Base-by-base conservation (phyloP, 2,888 invertebrate genomes). In the Ormyrus labotus region DNA sequence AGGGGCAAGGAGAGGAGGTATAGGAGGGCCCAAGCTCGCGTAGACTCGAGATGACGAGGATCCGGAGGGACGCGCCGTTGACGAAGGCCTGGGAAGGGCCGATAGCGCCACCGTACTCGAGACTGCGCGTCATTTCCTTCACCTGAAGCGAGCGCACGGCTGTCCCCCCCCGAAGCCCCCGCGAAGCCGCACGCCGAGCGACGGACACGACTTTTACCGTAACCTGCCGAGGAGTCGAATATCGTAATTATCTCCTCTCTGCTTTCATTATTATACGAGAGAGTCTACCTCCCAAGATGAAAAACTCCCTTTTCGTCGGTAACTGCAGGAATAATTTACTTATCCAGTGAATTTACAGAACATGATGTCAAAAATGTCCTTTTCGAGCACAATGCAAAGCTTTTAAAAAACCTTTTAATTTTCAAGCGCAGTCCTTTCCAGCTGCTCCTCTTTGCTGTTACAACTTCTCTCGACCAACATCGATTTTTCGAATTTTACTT, bases 371-470 rank as follows among this genome's bases (percentile, higher is more conserved):
- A 64, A 55, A 64, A 55, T 73, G 11, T 47, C 5, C 9, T 8
- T 7, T 67, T 9, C 8, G 19, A 13, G 13, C n/a, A 11, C 9
- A 9, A 58, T 57, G n/a, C 5, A 13, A 58, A 58, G 19, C 48
- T n/a, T 9, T 13, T 70, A 34, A 34, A 34, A 34, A 3, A 34
- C 34, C 58, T 57, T n/a, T 8, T 48, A 57, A 19, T 48, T 70
- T 48, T 48, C 19, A 2, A 13, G 5, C 53, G 11, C 57, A 45
- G 19, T 48, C 9, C 7, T 64, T 47, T 2, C 45, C 34, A 47
- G 61, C 47, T 34, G 45, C 63, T 63, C 53, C 19, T 64, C n/a
- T 69, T 73, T 74, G 57, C 68, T 61, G 57, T 79, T 79, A 74
- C 3, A 34, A 34, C 73, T 64, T 74, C 70, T 45, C 34, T 19